Percentiles rank a stretch among this genome's conserved stretches.
These are phyloP conservation scores for Antheraea pernyi DNA, from an alignment of 1,140 invertebrate genomes.

Conservation along the genomic window DNA sequence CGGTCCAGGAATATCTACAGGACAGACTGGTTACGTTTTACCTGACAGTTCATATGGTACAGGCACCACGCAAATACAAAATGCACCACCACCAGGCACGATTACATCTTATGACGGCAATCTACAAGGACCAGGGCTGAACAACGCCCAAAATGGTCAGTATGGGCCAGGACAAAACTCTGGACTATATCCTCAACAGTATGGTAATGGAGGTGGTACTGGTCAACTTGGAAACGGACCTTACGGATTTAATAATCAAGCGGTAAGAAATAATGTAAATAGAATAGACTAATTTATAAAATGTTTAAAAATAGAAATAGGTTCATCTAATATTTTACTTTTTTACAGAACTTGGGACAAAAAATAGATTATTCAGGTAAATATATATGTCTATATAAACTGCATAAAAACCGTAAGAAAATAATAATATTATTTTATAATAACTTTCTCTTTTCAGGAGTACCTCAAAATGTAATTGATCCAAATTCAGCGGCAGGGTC, in stretches of 20 bases:
- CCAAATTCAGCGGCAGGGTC: constrained; percentile 17
- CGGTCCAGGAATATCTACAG: constrained; percentile 8
- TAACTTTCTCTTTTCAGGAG: constrained; percentile 35
- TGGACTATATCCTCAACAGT: constrained; percentile 9
- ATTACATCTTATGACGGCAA: not conserved
- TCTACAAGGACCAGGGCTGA: constrained; percentile 5
- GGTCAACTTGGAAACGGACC: constrained; percentile 10
- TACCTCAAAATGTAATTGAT: constrained; percentile 63
- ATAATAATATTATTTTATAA: constrained; percentile 14
- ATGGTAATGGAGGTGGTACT: constrained; percentile 4
- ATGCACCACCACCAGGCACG: not conserved
- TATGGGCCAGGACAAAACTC: constrained; percentile 4
- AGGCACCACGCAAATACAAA: not conserved
- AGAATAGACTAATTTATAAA: no score
- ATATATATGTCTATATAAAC: not conserved
- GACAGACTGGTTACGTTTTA: not conserved
- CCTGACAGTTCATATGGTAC: not conserved
- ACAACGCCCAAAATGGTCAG: constrained; percentile 13
- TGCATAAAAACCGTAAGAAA: not conserved
- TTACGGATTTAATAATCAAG: constrained; percentile 23
- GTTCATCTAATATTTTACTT: constrained; percentile 20
- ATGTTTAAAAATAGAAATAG: not conserved
- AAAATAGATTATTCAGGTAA: constrained; percentile 33
- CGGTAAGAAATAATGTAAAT: not conserved
- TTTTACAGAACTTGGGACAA: constrained; percentile 30